Conservation (phyloP, 2,113 vertebrate genomes). For the Phycodurus eques region DNA sequence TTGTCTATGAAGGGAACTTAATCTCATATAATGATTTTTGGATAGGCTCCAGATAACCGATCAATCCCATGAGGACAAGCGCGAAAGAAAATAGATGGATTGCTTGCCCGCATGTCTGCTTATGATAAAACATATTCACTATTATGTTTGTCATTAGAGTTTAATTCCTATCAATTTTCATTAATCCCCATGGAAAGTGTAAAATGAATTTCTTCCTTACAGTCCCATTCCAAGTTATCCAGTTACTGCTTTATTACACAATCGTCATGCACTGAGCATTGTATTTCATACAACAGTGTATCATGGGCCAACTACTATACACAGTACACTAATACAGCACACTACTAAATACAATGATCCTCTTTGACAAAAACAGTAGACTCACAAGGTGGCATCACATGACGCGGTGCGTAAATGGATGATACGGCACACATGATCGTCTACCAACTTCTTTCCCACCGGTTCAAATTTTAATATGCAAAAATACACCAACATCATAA, state of each 20-base stretch:
- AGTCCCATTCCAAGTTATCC: neutral
- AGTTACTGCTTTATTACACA: neutral
- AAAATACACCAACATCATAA: neutral
- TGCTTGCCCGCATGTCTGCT: neutral
- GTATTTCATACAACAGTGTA: slow-evolving; percentile 4
- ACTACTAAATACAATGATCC: slow-evolving; percentile 2
- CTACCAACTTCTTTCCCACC: slow-evolving; percentile 26
- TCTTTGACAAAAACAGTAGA: slow-evolving; percentile 2
- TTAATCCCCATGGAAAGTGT: neutral
- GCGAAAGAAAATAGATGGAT: neutral
- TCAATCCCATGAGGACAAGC: no score
- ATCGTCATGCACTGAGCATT: slow-evolving; percentile 16
- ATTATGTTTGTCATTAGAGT: neutral
- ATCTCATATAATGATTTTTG: neutral
- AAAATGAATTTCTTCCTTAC: no score
- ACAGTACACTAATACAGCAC: neutral
- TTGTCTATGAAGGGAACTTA: neutral
- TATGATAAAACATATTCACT: neutral
- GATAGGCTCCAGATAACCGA: no score
- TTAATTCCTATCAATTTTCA: neutral
- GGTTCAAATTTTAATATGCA: neutral
- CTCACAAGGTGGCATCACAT: slow-evolving; percentile 56
- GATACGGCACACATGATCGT: slow-evolving; percentile 34
- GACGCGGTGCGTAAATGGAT: slow-evolving; percentile 16
- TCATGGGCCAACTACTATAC: neutral